These are phyloP conservation scores for Trachurus trachurus DNA, from an alignment of 2,797 vertebrate genomes.

Conservation along the genomic window DNA sequence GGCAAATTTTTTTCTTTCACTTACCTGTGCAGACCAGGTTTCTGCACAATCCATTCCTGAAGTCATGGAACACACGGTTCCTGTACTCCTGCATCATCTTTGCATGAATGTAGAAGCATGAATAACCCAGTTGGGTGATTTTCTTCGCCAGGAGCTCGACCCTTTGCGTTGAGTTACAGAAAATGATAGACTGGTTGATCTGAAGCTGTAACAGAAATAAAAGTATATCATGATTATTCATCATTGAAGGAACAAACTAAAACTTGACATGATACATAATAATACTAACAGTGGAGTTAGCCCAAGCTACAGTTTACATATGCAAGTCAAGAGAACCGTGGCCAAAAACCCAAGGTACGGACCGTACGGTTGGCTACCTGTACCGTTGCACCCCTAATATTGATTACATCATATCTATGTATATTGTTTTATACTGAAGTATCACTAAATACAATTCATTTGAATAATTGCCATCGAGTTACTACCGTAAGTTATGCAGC, in stretches of 20 bases:
- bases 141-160: constrained; percentile 83
- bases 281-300: no score
- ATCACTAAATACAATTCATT: not conserved
- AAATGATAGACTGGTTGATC: constrained; percentile 84
- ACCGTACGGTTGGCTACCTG: no score
- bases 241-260: not conserved
- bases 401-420: not conserved
- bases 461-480: not conserved
- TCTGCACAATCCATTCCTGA: constrained; percentile 82
- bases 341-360: no score
- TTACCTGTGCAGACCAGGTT: constrained; percentile 83
- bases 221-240: not conserved
- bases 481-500: not conserved
- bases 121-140: constrained; percentile 84
- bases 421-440: not conserved
- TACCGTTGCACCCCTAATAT: no score
- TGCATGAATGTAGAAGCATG: constrained; percentile 84
- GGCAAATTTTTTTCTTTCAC: constrained; percentile 9
- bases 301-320: not conserved
- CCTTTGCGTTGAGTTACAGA: constrained; percentile 83
- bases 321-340: no score
- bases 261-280: no score
- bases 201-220: constrained; percentile 69
- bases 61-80: constrained; percentile 84
- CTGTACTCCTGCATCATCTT: constrained; percentile 86